Evolutionary conservation across 2,113 vertebrate genomes (phyloP).

Genomic region (Equus przewalskii): DNA sequence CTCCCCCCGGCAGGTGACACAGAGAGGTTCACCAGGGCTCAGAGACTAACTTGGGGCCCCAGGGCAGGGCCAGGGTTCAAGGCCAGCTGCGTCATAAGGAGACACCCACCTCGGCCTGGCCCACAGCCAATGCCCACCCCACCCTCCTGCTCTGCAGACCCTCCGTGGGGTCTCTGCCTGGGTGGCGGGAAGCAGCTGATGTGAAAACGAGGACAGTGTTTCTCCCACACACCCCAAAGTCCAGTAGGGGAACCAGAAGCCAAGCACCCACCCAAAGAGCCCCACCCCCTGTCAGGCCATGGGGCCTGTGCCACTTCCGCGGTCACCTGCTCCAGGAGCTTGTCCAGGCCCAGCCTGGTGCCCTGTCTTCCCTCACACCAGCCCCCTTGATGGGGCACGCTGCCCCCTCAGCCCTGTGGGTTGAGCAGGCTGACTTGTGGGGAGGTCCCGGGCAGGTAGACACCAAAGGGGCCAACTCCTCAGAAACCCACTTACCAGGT

Average conservation of each 20-base stretch:
- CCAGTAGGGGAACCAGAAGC: not conserved
- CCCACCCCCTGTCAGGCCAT: fast-evolving
- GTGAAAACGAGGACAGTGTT: not conserved
- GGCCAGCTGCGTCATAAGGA: not conserved
- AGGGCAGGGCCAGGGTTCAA: not conserved
- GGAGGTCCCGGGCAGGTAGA: not conserved
- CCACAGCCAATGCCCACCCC: fast-evolving
- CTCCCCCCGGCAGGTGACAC: not conserved
- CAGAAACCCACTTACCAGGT: fast-evolving
- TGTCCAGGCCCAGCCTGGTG: not conserved
- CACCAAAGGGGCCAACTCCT: not conserved
- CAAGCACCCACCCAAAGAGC: not conserved
- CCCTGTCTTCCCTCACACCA: not conserved
- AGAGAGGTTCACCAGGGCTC: not conserved
- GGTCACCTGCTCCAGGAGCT: not conserved
- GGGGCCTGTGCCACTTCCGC: too few relatives aligned
- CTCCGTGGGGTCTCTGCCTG: not conserved
- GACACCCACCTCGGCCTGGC: not conserved
- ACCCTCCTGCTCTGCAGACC: not conserved
- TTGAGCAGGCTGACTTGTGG: not conserved
- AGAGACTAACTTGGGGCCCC: not conserved
- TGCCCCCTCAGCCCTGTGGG: fast-evolving
- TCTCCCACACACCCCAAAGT: not conserved
- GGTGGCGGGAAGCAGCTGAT: fast-evolving
- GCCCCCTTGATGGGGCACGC: not conserved